A percentile compares a stretch with the other conserved stretches of the same genome.
These are phyloP conservation scores for Hippotragus niger DNA, from an alignment of 2,113 vertebrate species.

Conservation along the genomic window DNA sequence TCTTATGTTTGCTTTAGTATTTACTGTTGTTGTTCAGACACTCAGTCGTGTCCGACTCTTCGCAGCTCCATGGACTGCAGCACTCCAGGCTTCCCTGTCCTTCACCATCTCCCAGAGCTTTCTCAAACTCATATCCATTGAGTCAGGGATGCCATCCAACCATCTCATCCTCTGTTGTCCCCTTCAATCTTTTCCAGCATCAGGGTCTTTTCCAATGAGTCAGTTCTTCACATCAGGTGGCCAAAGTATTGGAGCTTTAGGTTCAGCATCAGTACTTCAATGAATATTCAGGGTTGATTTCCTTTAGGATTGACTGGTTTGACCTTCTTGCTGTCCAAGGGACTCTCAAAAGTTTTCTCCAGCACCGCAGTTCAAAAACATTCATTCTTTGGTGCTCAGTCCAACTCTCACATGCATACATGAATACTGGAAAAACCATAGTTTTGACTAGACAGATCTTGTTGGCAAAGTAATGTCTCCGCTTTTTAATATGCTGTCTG, in stretches of 20 bases:
- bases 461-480: background rate
- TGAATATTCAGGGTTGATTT: background rate
- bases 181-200: background rate
- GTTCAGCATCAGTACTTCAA: background rate
- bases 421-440: background rate
- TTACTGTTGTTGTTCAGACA: background rate
- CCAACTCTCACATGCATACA: background rate
- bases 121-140: background rate
- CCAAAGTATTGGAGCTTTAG: background rate
- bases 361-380: background rate
- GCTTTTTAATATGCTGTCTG: background rate
- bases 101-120: background rate
- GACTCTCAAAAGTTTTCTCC: background rate
- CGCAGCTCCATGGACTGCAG: background rate
- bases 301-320: background rate
- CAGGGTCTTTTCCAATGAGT: background rate
- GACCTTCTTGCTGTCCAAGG: background rate
- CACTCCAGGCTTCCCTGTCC: background rate
- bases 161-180: rapidly evolving
- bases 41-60: background rate
- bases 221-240: background rate
- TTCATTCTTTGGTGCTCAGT: background rate
- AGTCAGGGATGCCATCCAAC: background rate
- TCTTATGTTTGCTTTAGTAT: background rate
- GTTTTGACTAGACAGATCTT: background rate